These are phyloP conservation scores for Botrylloides violaceus DNA, from an alignment of 23 tunicate species.

Conservation along the genomic window DNA sequence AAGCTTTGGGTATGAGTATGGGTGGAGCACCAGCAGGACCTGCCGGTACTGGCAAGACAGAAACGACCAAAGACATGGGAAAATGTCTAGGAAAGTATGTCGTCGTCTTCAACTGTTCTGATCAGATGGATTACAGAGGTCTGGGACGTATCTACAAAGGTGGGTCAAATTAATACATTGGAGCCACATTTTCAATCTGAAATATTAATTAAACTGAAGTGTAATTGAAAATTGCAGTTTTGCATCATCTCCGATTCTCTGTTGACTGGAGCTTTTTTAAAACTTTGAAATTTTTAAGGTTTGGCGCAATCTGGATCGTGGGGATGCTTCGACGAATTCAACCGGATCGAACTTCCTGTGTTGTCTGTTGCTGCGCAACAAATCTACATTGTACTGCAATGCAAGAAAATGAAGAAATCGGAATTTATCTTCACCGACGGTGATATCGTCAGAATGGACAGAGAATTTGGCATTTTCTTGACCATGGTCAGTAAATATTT, in stretches of 20 bases:
- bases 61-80: conserved; percentile 99
- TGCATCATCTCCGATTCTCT: no score
- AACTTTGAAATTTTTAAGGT: no score
- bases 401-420: conserved; percentile 99
- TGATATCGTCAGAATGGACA: conserved; percentile 87
- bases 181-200: no score
- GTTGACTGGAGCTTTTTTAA: no score
- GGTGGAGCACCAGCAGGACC: conserved; percentile 99
- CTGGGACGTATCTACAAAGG: conserved; percentile 99
- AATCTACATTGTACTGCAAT: conserved; percentile 95
- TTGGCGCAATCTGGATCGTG: conserved; percentile 99
- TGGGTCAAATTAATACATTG: no score
- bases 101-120: conserved; percentile 99
- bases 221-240: no score
- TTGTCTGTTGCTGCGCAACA: conserved; percentile 99
- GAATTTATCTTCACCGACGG: conserved; percentile 99
- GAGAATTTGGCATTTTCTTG: conserved; percentile 95
- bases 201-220: no score
- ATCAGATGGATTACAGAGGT: conserved; percentile 99
- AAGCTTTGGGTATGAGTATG: conserved; percentile 99
- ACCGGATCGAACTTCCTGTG: conserved; percentile 99
- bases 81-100: conserved; percentile 98
- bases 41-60: conserved; percentile 99
- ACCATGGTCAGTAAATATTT: conserved; percentile 74
- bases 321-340: conserved; percentile 99